phyloP scores from a whole-genome alignment of 2,113 vertebrate species.

The Paramormyrops kingsleyae region DNA sequence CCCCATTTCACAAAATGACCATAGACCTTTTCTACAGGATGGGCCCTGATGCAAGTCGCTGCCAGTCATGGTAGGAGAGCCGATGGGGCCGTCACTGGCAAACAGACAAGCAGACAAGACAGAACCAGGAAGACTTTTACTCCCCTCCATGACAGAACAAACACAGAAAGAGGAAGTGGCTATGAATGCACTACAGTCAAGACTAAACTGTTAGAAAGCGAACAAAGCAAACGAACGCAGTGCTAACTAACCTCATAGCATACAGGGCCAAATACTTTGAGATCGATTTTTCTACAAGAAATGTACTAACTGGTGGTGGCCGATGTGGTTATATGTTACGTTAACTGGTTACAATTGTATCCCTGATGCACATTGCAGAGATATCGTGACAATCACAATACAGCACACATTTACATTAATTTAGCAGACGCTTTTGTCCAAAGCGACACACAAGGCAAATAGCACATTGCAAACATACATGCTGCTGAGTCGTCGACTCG shows the following conservation, averaged over 20 bases:
- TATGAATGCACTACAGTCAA: neutral
- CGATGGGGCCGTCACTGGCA: neutral
- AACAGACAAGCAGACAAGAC: neutral
- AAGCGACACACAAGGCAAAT: too few relatives aligned
- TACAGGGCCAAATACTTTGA: neutral
- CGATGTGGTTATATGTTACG: neutral
- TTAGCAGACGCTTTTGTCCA: too few relatives aligned
- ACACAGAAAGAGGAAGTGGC: neutral
- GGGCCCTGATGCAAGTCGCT: neutral
- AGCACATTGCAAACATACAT: too few relatives aligned
- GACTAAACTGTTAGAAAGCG: neutral
- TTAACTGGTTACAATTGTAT: too few relatives aligned
- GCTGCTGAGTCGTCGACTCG: too few relatives aligned
- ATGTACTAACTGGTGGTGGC: neutral
- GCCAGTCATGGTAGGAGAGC: neutral
- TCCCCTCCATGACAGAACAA: neutral
- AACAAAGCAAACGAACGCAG: neutral
- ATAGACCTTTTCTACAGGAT: neutral
- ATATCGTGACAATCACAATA: neutral
- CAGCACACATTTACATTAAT: neutral
- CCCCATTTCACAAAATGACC: neutral
- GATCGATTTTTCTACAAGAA: neutral
- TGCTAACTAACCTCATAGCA: neutral
- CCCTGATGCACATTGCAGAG: too few relatives aligned
- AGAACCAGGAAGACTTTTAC: neutral